These are phyloP conservation scores for Euglossa dilemma DNA, from an alignment of 1,140 invertebrate species.

Conservation along the genomic window DNA sequence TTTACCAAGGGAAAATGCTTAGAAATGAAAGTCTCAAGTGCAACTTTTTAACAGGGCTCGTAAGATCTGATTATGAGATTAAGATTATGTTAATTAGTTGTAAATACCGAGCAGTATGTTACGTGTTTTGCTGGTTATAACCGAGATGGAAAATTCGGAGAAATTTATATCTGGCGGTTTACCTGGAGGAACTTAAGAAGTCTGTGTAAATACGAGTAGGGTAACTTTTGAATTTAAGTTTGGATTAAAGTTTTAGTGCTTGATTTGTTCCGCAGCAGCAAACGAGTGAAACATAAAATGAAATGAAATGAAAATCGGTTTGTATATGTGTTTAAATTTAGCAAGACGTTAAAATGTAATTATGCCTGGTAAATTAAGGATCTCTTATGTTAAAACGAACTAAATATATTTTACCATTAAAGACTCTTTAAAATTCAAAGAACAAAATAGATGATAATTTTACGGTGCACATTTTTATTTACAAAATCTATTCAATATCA, in stretches of 20 bases:
- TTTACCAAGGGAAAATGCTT: neutral
- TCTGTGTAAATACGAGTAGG: neutral
- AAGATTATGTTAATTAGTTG: slow-evolving; percentile 25
- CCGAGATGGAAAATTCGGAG: neutral
- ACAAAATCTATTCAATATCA: no score
- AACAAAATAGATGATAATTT: no score
- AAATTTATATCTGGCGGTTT: neutral
- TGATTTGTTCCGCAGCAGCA: neutral
- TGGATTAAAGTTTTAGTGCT: slow-evolving; percentile 6
- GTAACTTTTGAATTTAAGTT: neutral
- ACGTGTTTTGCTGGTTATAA: neutral
- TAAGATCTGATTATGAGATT: neutral
- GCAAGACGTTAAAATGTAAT: neutral
- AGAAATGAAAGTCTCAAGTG: neutral
- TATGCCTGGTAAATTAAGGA: neutral
- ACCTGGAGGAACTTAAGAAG: neutral
- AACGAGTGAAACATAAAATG: neutral
- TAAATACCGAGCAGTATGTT: neutral
- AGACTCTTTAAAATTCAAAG: no score
- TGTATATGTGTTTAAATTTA: neutral
- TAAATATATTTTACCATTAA: no score
- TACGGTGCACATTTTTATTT: no score
- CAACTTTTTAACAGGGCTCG: neutral
- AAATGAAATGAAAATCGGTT: neutral
- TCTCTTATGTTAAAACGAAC: neutral